Conservation (phyloP, 2,797 vertebrate genomes). For the Anableps anableps region DNA sequence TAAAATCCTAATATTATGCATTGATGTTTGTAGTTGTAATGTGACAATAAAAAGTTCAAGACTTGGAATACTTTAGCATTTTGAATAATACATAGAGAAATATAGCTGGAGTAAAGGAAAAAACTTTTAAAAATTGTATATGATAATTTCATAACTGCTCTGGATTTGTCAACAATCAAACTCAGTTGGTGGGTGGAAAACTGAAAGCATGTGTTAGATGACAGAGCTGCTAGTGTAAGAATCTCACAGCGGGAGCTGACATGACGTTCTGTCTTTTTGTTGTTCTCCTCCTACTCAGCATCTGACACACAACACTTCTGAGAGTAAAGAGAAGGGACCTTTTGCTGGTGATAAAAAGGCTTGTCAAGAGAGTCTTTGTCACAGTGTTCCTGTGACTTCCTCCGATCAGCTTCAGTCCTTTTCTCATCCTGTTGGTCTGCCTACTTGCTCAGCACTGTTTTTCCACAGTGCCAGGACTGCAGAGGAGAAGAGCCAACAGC, state of each 20-base stretch:
- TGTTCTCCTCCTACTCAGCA: conserved; percentile 79
- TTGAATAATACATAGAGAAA: not conserved
- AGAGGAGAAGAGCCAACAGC: conserved; percentile 89
- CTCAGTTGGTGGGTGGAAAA: conserved; percentile 55
- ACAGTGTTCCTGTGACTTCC: conserved; percentile 83
- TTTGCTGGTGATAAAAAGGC: conserved; percentile 73
- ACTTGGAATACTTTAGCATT: not conserved
- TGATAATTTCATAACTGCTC: conserved; percentile 14
- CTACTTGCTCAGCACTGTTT: conserved; percentile 84
- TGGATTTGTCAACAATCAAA: conserved; percentile 43
- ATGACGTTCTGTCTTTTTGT: conserved; percentile 68
- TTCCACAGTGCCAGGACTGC: conserved; percentile 86
- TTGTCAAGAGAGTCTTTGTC: conserved; percentile 80
- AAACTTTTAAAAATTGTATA: not conserved
- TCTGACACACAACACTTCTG: conserved; percentile 84
- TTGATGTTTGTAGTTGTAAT: not conserved
- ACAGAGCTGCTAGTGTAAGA: conserved; percentile 64
- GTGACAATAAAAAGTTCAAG: not conserved
- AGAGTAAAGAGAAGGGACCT: conserved; percentile 83
- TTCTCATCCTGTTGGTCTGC: conserved; percentile 76
- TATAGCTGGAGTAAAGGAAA: not conserved
- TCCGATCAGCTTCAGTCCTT: conserved; percentile 85
- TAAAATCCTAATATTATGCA: not conserved
- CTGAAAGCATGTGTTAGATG: conserved; percentile 56
- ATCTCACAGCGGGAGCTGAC: conserved; percentile 60